Evolutionary conservation across 2,888 invertebrate species (phyloP).

Genomic region (Hemithea aestivaria): DNA sequence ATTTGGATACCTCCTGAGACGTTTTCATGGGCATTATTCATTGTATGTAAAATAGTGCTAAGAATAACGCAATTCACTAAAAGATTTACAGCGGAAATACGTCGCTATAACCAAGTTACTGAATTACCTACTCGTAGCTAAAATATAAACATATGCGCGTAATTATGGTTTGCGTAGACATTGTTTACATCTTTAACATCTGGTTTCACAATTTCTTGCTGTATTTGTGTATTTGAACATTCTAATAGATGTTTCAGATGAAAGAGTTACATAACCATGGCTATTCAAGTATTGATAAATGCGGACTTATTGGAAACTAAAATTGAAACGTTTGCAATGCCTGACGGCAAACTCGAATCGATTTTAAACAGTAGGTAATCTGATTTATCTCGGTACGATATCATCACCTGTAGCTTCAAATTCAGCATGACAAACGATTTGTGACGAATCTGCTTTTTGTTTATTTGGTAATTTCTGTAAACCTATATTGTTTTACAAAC

Average conservation of each 20-base stretch:
- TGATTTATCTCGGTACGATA: slow-evolving; percentile 14
- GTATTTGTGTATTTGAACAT: slow-evolving; percentile 3
- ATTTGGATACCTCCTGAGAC: not conserved
- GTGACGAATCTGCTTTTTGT: slow-evolving; percentile 11
- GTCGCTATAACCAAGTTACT: slow-evolving; percentile 11
- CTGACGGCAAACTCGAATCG: slow-evolving; percentile 11
- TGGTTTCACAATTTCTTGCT: slow-evolving; percentile 14
- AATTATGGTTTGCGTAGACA: slow-evolving; percentile 13
- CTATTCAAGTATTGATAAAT: not conserved
- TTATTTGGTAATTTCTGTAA: slow-evolving; percentile 10
- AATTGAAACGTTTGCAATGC: no score
- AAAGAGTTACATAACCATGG: not conserved
- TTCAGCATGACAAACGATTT: slow-evolving; percentile 17
- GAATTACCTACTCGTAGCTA: slow-evolving; percentile 2
- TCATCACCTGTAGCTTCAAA: slow-evolving; percentile 13
- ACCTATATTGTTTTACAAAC: slow-evolving; percentile 3
- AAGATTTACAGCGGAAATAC: slow-evolving; percentile 18
- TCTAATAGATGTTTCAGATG: not conserved
- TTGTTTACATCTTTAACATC: slow-evolving; percentile 24
- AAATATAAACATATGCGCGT: slow-evolving; percentile 23
- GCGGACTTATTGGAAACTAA: no score
- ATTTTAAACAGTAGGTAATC: slow-evolving; percentile 6
- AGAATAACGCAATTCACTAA: slow-evolving; percentile 6
- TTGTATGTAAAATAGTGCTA: not conserved
- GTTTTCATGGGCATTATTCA: slow-evolving; percentile 4